phyloP scores from a whole-genome alignment of 2,797 vertebrate species.

The Danio aesculapii region DNA sequence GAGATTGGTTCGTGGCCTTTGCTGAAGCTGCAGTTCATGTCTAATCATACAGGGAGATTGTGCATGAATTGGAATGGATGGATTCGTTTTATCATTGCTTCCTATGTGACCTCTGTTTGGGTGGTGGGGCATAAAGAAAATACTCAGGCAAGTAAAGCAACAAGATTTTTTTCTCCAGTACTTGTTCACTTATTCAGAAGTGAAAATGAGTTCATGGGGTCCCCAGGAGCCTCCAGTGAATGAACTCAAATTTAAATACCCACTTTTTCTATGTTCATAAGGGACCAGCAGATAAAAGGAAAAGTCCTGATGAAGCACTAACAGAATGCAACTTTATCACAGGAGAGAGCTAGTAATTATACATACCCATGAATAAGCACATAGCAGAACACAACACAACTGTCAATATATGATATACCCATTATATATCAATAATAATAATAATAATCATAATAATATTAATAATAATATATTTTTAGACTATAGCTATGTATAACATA shows the following conservation, averaged over 20 bases:
- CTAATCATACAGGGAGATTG: slow-evolving; percentile 43
- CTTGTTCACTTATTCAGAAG: slow-evolving; percentile 23
- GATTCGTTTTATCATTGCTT: slow-evolving; percentile 43
- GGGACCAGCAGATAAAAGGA: background rate
- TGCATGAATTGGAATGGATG: slow-evolving; percentile 26
- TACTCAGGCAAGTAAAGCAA: slow-evolving; percentile 19
- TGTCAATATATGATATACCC: no score
- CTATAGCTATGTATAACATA: no score
- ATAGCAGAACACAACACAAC: background rate
- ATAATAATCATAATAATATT: no score
- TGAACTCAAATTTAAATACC: slow-evolving; percentile 14
- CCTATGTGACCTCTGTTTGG: slow-evolving; percentile 29
- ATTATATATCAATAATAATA: no score
- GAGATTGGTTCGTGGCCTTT: slow-evolving; percentile 40
- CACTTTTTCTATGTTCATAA: background rate
- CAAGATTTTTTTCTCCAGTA: background rate
- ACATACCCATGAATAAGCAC: background rate
- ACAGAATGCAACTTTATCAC: slow-evolving; percentile 2
- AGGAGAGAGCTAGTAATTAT: slow-evolving; percentile 1
- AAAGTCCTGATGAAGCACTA: slow-evolving; percentile 14
- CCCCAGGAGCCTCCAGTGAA: slow-evolving; percentile 14
- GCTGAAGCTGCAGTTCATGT: slow-evolving; percentile 39
- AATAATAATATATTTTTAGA: no score
- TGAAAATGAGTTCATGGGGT: slow-evolving; percentile 40
- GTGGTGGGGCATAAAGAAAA: slow-evolving; percentile 21